Percentiles rank a stretch among this genome's conserved stretches.
phyloP scores from a whole-genome alignment of 2,888 invertebrate species.

The Trichogramma evanescens region DNA sequence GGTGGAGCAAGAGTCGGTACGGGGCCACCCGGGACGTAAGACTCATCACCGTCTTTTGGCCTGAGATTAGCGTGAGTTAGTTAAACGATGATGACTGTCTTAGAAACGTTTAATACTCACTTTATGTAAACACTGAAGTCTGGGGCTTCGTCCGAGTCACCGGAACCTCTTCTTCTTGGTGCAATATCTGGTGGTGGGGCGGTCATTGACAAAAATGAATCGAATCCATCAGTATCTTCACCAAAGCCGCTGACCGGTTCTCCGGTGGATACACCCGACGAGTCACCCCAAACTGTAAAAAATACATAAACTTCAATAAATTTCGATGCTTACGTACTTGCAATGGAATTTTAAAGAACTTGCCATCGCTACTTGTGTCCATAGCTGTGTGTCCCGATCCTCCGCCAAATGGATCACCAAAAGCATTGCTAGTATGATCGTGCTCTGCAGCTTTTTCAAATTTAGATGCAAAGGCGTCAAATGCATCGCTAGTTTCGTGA shows the following conservation, averaged over 20 bases:
- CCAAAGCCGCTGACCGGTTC: conserved; percentile 53
- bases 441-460: conserved; percentile 66
- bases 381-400: conserved; percentile 42
- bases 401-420: conserved; percentile 51
- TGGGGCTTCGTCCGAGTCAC: conserved; percentile 72
- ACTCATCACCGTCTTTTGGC: conserved; percentile 49
- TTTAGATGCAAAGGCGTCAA: conserved; percentile 84
- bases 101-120: conserved; percentile 44
- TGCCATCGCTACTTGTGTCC: conserved; percentile 46
- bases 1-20: conserved; percentile 74
- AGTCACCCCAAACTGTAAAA: conserved; percentile 47
- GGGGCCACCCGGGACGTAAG: conserved; percentile 44
- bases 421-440: conserved; percentile 47
- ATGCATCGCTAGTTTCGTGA: conserved; percentile 54
- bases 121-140: conserved; percentile 77
- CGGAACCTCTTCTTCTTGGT: conserved; percentile 58
- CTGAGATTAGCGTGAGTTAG: conserved; percentile 26
- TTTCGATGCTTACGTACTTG: not conserved
- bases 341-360: not conserved
- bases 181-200: conserved; percentile 67
- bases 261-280: conserved; percentile 33
- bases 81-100: not conserved
- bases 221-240: conserved; percentile 66
- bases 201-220: conserved; percentile 72
- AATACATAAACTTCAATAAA: not conserved